Evolutionary conservation across 2,888 invertebrate genomes (phyloP).

Genomic region (Thelaira solivaga): DNA sequence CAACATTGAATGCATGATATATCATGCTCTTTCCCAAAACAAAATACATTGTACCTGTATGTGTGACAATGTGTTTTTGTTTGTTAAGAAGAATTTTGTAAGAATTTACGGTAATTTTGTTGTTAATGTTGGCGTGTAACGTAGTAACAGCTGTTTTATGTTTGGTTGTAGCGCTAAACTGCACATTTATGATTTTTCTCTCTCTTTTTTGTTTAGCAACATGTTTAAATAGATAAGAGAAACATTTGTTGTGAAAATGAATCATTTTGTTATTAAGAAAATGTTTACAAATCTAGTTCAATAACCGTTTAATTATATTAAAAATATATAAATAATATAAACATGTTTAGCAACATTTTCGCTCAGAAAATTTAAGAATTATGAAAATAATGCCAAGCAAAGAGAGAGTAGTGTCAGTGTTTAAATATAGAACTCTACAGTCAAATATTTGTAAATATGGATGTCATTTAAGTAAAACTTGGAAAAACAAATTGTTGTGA

Average conservation of each 20-base stretch:
- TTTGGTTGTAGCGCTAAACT: background rate
- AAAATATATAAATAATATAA: background rate
- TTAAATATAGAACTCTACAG: too few species aligned
- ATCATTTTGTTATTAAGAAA: background rate
- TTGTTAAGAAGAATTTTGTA: background rate
- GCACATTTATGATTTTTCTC: background rate
- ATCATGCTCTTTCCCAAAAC: constrained; percentile 15
- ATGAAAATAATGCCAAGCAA: background rate
- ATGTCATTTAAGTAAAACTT: too few species aligned
- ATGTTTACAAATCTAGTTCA: constrained; percentile 40
- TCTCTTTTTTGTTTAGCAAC: constrained; percentile 23
- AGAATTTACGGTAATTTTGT: constrained; percentile 43
- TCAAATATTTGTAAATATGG: too few species aligned
- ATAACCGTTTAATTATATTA: constrained; percentile 57
- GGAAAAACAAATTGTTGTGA: too few species aligned
- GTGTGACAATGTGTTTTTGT: background rate
- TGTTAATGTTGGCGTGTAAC: background rate
- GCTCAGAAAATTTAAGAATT: background rate
- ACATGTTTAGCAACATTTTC: constrained; percentile 49
- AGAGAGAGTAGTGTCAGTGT: background rate
- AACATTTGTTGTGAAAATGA: constrained; percentile 4
- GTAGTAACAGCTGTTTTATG: constrained; percentile 42
- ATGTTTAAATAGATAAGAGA: background rate
- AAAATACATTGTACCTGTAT: background rate
- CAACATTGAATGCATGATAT: too few species aligned